A percentile compares a stretch with the other conserved stretches of the same genome.
phyloP scores from a whole-genome alignment of 2,797 vertebrate species.

The Nothura maculosa region DNA sequence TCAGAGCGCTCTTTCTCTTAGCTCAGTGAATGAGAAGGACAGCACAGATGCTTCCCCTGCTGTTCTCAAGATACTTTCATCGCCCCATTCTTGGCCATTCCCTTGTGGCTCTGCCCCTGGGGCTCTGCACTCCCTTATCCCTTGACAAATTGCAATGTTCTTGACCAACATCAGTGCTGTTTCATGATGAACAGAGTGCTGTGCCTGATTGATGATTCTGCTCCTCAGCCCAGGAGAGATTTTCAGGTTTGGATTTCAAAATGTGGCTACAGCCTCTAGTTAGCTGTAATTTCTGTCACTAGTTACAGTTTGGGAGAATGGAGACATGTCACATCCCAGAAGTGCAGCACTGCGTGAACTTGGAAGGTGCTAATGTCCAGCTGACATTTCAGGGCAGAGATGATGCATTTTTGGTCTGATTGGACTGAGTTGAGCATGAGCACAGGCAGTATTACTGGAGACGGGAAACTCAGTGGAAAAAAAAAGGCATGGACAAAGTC shows the following conservation, averaged over 20 bases:
- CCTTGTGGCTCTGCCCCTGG: neutral
- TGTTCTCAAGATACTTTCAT: neutral
- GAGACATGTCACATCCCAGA: neutral
- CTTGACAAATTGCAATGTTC: neutral
- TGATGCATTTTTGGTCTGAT: neutral
- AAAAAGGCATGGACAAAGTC: neutral
- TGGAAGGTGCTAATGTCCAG: neutral
- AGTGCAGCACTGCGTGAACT: neutral
- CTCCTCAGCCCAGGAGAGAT: neutral
- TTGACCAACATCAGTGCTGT: neutral
- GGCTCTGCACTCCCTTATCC: neutral
- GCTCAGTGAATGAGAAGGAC: rapidly evolving
- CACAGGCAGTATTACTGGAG: neutral
- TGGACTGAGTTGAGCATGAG: neutral
- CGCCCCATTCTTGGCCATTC: neutral
- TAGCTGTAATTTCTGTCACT: neutral
- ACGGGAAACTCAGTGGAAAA: neutral
- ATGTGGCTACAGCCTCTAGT: neutral
- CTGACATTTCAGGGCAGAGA: neutral
- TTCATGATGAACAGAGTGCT: neutral
- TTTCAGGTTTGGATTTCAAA: neutral
- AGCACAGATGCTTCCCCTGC: neutral
- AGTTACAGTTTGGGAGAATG: neutral
- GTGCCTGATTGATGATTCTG: rapidly evolving
- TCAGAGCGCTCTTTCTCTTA: neutral